Conservation (phyloP, 2,113 vertebrate species). For the Alaudala cheleensis region DNA sequence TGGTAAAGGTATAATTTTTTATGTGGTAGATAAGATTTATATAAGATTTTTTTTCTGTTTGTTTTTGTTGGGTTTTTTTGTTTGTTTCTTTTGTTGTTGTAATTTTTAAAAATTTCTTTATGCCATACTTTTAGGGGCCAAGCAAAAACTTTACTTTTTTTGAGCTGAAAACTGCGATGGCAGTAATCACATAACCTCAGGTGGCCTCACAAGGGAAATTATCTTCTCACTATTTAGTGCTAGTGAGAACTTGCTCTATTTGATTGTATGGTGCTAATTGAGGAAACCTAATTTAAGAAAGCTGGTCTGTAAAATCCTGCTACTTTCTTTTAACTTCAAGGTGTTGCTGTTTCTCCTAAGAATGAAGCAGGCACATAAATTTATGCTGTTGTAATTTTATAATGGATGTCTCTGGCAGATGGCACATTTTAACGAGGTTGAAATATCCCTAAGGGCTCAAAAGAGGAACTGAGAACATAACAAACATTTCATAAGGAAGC, state of each 20-base stretch:
- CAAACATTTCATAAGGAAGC: not conserved
- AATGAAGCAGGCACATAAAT: not conserved
- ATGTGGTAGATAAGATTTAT: not conserved
- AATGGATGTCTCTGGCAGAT: conserved; percentile 25
- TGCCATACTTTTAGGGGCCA: not conserved
- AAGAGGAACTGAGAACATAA: not conserved
- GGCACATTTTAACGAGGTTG: not conserved
- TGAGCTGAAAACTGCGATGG: not conserved
- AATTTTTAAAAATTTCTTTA: not conserved
- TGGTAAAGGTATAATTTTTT: not conserved
- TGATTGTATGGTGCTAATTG: not conserved
- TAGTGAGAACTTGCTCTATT: not conserved
- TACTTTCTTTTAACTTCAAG: conserved; percentile 19
- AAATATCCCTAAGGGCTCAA: not conserved
- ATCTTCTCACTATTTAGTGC: not conserved
- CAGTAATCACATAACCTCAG: not conserved
- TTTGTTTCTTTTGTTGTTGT: no score
- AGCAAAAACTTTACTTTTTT: not conserved
- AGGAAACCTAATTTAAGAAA: not conserved
- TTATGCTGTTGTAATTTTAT: conserved; percentile 17
- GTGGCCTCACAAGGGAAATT: not conserved
- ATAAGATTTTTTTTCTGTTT: no score
- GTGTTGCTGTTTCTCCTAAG: not conserved
- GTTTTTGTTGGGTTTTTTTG: no score
- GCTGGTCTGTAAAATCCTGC: not conserved